Conservation (phyloP, 64 coral and sea anemone genomes). For the Pachyseris speciosa region DNA sequence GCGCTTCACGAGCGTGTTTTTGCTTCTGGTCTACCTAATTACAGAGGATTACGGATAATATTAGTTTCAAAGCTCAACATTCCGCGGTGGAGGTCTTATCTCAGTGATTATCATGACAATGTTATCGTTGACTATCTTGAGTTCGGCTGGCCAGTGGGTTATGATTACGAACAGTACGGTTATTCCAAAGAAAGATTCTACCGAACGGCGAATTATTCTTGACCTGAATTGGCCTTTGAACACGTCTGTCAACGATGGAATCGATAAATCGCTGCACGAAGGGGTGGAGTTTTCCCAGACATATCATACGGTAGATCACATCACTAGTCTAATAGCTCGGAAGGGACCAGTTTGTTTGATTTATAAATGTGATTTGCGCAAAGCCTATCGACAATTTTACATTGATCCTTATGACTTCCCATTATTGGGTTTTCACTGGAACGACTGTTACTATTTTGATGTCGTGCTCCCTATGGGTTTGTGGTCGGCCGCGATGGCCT, state of each 20-base stretch:
- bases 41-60: conserved; percentile 11
- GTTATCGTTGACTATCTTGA: conserved; percentile 37
- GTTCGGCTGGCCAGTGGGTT: conserved; percentile 13
- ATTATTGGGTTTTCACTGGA: conserved; percentile 35
- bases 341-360: conserved; percentile 36
- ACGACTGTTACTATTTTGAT: conserved; percentile 48
- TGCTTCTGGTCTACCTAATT: conserved; percentile 7
- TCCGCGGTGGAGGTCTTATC: conserved; percentile 4
- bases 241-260: conserved; percentile 27
- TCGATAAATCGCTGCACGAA: conserved; percentile 11
- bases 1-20: not conserved
- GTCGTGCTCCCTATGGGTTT: conserved; percentile 46
- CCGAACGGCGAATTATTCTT: conserved; percentile 26
- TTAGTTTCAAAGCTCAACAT: conserved; percentile 14
- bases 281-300: not conserved
- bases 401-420: conserved; percentile 31
- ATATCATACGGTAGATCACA: conserved; percentile 30
- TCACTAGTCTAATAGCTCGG: not conserved
- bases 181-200: conserved; percentile 34
- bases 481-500: conserved; percentile 47
- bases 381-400: conserved; percentile 47
- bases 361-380: conserved; percentile 24
- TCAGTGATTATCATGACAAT: conserved; percentile 17
- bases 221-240: conserved; percentile 43
- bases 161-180: not conserved